These are phyloP conservation scores for Sipha flava DNA, from an alignment of 1,140 invertebrate species.

Conservation along the genomic window DNA sequence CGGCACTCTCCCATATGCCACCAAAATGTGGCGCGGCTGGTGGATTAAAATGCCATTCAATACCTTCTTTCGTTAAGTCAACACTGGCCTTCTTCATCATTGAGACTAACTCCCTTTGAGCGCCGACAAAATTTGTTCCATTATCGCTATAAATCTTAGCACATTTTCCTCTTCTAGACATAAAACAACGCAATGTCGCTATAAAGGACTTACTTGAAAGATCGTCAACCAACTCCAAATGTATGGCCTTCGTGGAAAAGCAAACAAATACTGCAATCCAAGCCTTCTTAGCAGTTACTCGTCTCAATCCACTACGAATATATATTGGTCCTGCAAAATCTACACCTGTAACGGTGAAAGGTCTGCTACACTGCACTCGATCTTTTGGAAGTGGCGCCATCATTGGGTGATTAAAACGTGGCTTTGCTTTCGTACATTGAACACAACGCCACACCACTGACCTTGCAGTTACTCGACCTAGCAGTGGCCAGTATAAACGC, in stretches of 20 bases:
- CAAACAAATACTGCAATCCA: constrained; percentile 40
- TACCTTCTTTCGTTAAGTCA: constrained; percentile 31
- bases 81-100: background rate
- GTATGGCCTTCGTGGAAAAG: constrained; percentile 39
- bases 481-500: too few species aligned
- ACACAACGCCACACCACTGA: too few species aligned
- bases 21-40: constrained; percentile 44
- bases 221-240: constrained; percentile 41
- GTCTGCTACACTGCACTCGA: too few species aligned
- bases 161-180: constrained; percentile 40
- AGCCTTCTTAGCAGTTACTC: too few species aligned
- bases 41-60: constrained; percentile 46
- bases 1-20: constrained; percentile 44
- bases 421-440: too few species aligned
- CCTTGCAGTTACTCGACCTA: too few species aligned
- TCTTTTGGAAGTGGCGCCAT: too few species aligned
- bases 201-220: constrained; percentile 38
- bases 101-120: constrained; percentile 20
- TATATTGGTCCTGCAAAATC: too few species aligned
- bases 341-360: too few species aligned
- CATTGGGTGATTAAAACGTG: too few species aligned
- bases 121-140: constrained; percentile 44
- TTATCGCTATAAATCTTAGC: constrained; percentile 41
- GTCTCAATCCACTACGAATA: too few species aligned
- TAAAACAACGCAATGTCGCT: constrained; percentile 42